Evolutionary conservation across 2,888 invertebrate genomes (phyloP), one percentile per base, ranked within the genome.

Genomic region (Amitus sp.): DNA sequence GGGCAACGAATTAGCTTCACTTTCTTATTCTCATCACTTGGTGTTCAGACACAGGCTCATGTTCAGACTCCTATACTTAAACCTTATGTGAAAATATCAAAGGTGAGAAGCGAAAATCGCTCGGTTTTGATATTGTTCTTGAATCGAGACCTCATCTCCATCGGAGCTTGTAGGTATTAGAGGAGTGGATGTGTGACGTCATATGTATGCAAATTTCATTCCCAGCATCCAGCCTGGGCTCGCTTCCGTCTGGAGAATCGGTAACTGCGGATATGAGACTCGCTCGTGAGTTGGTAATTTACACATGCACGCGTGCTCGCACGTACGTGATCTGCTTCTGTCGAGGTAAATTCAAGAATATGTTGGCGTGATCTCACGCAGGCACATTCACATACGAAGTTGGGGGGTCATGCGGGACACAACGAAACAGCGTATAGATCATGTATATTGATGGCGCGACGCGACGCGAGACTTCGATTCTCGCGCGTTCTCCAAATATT

Each of bases 141-240:
- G 43, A 58, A 59, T 62, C 56, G 46, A 50, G 71, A 74, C 75
- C 76, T 78, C 77, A 77, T 79, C 78, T 76, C 75, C 76, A 76
- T 71, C 71, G 65, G 67, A 67, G 73, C 70, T 71, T 73, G 68
- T 73, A 71, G 75, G 76, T 78, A 76, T 78, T 78, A 77, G 77
- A 76, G 75, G 73, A 70, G 66, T 70, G 66, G 58, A 61, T 56
- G 42, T 54, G 50, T 53, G 54, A 54, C 47, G 54, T 60, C 53
- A 64, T 57, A 60, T 57, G 54, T 64, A 57, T 60, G 66, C 69
- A 69, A 79, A 79, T 79, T 73, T 71, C 62, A 61, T 68, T 67
- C 69, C 68, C 68, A 68, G 72, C 62, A 72, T 65, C 61, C 57
- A 53, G 40, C 48, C 23, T 30, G 37, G 56, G 49, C 40, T 40